These are phyloP conservation scores for Agrotis ipsilon DNA, from an alignment of 2,888 invertebrate genomes.

Conservation along the genomic window DNA sequence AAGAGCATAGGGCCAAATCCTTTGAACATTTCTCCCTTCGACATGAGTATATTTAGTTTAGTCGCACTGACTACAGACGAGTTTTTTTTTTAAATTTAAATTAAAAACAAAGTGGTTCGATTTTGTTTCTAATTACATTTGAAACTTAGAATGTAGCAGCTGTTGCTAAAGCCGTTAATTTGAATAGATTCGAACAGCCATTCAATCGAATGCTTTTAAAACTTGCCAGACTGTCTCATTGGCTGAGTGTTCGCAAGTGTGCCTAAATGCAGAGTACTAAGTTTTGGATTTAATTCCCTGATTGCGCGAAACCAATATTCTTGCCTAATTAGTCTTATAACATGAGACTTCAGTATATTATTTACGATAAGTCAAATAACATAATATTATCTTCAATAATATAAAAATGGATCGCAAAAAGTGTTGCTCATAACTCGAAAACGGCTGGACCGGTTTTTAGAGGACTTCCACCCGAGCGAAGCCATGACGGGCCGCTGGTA, in stretches of 20 bases:
- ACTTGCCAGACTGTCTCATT: background rate
- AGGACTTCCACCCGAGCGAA: no score
- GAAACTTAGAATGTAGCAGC: constrained; percentile 28
- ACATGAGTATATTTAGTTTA: constrained; percentile 31
- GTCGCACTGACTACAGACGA: constrained; percentile 14
- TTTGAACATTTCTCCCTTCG: background rate
- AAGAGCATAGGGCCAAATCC: constrained; percentile 11
- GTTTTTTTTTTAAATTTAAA: constrained; percentile 35
- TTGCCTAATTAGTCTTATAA: no score
- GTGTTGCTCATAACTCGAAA: no score
- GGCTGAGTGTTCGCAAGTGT: background rate
- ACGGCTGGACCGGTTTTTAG: no score
- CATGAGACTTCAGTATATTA: no score
- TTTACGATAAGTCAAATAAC: no score
- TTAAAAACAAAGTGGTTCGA: constrained; percentile 21
- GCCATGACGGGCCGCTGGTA: no score
- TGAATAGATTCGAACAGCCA: background rate
- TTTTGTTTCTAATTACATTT: constrained; percentile 34
- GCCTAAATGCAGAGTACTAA: background rate
- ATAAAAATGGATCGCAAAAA: no score
- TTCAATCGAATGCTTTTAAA: background rate
- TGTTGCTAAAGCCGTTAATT: constrained; percentile 7
- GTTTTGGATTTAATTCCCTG: background rate
- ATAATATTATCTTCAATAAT: no score
- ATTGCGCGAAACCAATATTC: background rate